Evolutionary conservation across 2,888 invertebrate genomes (phyloP).

Genomic region (Amiota mariae): DNA sequence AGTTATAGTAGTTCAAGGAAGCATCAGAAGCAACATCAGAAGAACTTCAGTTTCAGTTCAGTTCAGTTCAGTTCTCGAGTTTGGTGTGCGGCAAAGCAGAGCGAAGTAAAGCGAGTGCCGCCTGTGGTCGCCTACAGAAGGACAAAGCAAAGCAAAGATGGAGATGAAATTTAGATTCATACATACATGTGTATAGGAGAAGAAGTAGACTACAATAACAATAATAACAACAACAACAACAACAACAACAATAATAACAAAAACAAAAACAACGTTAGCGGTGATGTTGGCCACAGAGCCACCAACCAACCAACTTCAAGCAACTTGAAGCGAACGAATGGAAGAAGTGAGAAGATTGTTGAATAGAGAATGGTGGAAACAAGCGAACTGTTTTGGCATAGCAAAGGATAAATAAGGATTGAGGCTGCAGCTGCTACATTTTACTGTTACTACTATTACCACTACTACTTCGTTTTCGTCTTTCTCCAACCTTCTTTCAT

Average conservation of each 20-base stretch:
- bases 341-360: constrained; percentile 25
- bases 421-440: constrained; percentile 57
- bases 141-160: not conserved
- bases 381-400: constrained; percentile 42
- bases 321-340: constrained; percentile 41
- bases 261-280: not conserved
- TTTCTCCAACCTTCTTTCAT: not conserved
- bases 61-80: constrained; percentile 4
- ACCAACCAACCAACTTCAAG: not conserved
- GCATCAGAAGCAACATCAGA: not conserved
- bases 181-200: too few species aligned
- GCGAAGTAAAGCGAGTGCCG: not conserved
- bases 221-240: too few species aligned
- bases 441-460: constrained; percentile 1
- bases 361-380: constrained; percentile 30
- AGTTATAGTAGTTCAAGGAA: too few species aligned
- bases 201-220: too few species aligned
- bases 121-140: constrained; percentile 1
- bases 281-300: constrained; percentile 17
- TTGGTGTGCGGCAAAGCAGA: constrained; percentile 21
- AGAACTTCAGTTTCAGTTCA: constrained; percentile 21
- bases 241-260: too few species aligned
- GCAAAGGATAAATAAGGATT: constrained; percentile 64
- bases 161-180: not conserved
- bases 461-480: not conserved